Evolutionary conservation across 2,888 invertebrate genomes (phyloP), one percentile per base, ranked within the genome.

Genomic region (Platerodrilus igneus): DNA sequence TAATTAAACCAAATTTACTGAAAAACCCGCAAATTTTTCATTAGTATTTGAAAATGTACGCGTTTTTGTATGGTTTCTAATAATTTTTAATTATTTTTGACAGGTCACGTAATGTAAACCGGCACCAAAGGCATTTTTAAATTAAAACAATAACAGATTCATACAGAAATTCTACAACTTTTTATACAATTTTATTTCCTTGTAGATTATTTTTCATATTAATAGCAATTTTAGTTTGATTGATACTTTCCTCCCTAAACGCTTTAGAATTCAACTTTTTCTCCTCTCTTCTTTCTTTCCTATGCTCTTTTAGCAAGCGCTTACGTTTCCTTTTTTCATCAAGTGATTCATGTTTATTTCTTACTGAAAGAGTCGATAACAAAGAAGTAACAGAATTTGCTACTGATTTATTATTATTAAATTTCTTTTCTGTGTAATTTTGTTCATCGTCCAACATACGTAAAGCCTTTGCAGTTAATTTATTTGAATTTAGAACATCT

Each of bases 221-320:
- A 46, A 86, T 65, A 57, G 79, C 69, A 29, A 87, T 82, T 63
- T 87, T 86, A 59, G 81, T 81, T 59, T 88, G 86, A 3, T 81
- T 71, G 57, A 86, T 86, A 68, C 86, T 83, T 59, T 91, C 90
- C 53, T 89, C 86, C 59, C 86, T 90, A 62, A 92, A 92, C 0
- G 87, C 89, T 19, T 78, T 72, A 7, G 76, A 74, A 60, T 91
- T 92, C 0, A 82, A 79, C 63, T 91, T 92, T 67, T 81, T 83
- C 62, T 92, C 92, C 33, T 80, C 59, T 60, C 90, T 74, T 47
- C 92, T 76, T 58, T 89, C 88, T 68, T 70, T 76, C 55, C 86
- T 76, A 57, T 86, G 87, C 51, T 86, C 85, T 61, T 82, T 88
- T 0, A 93, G 71, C 3, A 82, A 72, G 22, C 78, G 77, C 64